Conservation (phyloP, 1,140 invertebrate genomes). For the Zaprionus tsacasi region DNA sequence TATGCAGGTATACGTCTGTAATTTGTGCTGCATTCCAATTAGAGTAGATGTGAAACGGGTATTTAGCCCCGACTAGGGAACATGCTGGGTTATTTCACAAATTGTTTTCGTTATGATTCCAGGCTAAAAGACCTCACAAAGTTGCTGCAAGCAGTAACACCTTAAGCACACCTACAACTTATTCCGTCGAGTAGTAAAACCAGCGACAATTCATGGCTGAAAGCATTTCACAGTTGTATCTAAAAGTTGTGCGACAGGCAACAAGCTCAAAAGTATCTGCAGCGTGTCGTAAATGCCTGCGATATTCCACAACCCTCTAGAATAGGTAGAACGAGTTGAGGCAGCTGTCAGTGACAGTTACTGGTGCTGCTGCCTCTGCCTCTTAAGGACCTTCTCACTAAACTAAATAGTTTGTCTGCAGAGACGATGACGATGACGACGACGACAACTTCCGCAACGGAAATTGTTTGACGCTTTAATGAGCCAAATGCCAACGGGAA, state of each 20-base stretch:
- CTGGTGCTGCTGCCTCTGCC: not conserved
- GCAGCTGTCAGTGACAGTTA: conserved; percentile 14
- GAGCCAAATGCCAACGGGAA: conserved; percentile 47
- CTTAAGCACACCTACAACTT: conserved; percentile 18
- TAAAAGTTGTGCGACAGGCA: conserved; percentile 17
- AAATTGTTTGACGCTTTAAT: conserved; percentile 73
- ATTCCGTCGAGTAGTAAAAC: conserved; percentile 3
- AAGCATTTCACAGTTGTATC: conserved; percentile 23
- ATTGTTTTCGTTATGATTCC: conserved; percentile 19
- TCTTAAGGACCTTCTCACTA: conserved; percentile 14
- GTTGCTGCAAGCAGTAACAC: not conserved
- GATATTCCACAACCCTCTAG: not conserved
- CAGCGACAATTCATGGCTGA: conserved; percentile 2
- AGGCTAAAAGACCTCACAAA: not conserved
- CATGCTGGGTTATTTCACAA: conserved; percentile 6
- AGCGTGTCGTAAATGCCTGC: conserved; percentile 9
- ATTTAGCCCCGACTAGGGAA: conserved; percentile 20
- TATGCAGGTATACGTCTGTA: not conserved
- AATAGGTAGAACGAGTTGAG: not conserved
- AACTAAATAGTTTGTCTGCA: conserved; percentile 44
- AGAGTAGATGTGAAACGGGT: conserved; percentile 35
- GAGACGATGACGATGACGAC: conserved; percentile 3
- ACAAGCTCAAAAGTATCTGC: conserved; percentile 9
- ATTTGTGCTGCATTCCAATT: conserved; percentile 32
- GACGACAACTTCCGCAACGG: conserved; percentile 54